phyloP scores from a whole-genome alignment of 92 coral and sea anemone genomes.

The Paragorgia papillata region DNA sequence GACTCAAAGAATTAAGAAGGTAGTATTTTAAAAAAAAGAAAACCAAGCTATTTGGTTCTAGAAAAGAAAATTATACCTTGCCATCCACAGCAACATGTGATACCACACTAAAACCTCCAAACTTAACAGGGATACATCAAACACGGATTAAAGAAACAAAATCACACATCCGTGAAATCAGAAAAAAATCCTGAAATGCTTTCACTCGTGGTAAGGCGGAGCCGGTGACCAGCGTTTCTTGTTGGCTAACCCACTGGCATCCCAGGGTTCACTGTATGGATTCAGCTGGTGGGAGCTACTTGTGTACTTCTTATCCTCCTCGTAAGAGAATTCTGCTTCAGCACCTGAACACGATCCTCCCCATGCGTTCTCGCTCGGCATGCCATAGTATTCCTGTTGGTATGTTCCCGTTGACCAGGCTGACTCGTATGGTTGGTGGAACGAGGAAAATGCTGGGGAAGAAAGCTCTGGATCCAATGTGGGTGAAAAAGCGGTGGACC shows the following conservation, averaged over 20 bases:
- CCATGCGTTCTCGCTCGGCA: slow-evolving; percentile 27
- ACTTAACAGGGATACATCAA: neutral
- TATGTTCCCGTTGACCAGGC: slow-evolving; percentile 34
- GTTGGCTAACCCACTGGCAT: slow-evolving; percentile 31
- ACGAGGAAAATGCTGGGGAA: slow-evolving; percentile 2
- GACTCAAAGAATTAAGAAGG: neutral
- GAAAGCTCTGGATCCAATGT: slow-evolving; percentile 30
- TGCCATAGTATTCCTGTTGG: slow-evolving; percentile 24
- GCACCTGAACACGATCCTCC: neutral
- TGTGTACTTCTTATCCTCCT: neutral
- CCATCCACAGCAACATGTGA: neutral
- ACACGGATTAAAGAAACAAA: neutral
- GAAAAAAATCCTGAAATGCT: neutral
- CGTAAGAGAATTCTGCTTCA: neutral
- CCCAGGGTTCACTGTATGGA: slow-evolving; percentile 40
- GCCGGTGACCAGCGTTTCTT: slow-evolving; percentile 32
- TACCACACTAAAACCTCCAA: neutral
- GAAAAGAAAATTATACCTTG: slow-evolving; percentile 1
- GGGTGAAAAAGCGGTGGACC: slow-evolving; percentile 62
- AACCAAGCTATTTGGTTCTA: slow-evolving; percentile 1
- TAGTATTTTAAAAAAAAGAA: neutral
- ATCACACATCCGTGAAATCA: neutral
- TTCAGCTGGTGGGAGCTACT: slow-evolving; percentile 26
- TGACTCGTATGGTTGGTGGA: slow-evolving; percentile 8
- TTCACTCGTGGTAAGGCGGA: slow-evolving; percentile 4